phyloP scores from a whole-genome alignment of 2,113 vertebrate genomes.

The Phoenicopterus ruber region DNA sequence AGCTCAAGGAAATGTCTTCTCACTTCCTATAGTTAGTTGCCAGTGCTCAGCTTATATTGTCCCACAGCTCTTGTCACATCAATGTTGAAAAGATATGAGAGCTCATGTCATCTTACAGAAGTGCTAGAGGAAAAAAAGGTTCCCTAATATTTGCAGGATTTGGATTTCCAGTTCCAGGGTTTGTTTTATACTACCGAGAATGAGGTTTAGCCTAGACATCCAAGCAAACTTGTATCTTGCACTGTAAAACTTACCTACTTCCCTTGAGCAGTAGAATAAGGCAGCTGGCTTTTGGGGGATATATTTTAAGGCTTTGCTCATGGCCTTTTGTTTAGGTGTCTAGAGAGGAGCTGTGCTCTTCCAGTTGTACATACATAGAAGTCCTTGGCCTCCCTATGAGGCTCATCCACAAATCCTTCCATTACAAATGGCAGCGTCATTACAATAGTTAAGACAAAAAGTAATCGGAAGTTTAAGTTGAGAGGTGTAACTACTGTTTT shows the following conservation, averaged over 20 bases:
- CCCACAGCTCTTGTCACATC: not conserved
- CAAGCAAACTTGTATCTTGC: too few species aligned
- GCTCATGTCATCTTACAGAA: not conserved
- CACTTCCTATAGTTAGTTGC: not conserved
- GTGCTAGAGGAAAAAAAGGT: not conserved
- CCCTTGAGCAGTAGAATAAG: not conserved
- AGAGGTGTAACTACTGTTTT: not conserved
- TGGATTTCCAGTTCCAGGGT: not conserved
- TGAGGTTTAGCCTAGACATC: too few species aligned
- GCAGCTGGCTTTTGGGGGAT: not conserved
- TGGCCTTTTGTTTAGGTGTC: not conserved
- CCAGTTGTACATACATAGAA: accelerated
- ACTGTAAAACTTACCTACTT: not conserved
- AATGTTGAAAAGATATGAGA: not conserved
- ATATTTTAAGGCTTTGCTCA: not conserved
- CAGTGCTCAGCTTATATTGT: not conserved
- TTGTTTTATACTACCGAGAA: not conserved
- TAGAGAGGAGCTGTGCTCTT: not conserved
- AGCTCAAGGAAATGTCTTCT: not conserved
- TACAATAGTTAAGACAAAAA: not conserved
- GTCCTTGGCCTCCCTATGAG: not conserved
- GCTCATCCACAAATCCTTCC: not conserved
- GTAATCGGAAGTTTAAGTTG: not conserved
- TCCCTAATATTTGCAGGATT: not conserved
- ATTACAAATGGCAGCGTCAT: not conserved